These are phyloP conservation scores for Camponotus fellah DNA, from an alignment of 2,888 invertebrate species.

Conservation along the genomic window DNA sequence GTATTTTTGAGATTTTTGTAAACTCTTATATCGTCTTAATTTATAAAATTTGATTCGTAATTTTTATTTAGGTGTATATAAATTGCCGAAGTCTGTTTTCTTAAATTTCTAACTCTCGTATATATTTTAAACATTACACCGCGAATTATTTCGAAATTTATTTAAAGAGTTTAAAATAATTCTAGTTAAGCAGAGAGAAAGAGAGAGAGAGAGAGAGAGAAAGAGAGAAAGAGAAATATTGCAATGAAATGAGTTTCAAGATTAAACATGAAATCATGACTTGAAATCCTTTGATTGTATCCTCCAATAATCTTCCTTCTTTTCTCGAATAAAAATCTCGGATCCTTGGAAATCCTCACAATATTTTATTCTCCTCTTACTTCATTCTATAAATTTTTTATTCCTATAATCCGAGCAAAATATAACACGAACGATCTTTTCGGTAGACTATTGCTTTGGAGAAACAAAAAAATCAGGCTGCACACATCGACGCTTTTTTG, in stretches of 20 bases:
- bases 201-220: too few relatives aligned
- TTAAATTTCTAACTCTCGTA: neutral
- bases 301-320: conserved; percentile 1
- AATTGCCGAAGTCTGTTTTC: neutral
- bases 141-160: conserved; percentile 18
- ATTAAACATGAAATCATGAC: conserved; percentile 3
- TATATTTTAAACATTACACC: neutral
- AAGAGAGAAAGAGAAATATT: neutral
- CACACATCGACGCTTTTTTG: conserved; percentile 75
- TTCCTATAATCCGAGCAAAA: conserved; percentile 4
- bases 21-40: neutral
- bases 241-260: neutral
- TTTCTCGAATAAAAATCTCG: neutral
- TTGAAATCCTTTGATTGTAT: conserved; percentile 29
- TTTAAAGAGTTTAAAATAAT: conserved; percentile 12
- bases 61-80: conserved; percentile 1
- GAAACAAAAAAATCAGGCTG: conserved; percentile 58
- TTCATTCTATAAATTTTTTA: neutral
- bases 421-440: conserved; percentile 15
- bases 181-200: conserved; percentile 23
- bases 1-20: neutral
- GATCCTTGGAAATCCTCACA: neutral
- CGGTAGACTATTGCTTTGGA: conserved; percentile 6
- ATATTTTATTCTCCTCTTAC: neutral
- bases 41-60: neutral